These are phyloP conservation scores for Halcyon malimbica DNA, from an alignment of 2,113 vertebrate species.

Conservation along the genomic window DNA sequence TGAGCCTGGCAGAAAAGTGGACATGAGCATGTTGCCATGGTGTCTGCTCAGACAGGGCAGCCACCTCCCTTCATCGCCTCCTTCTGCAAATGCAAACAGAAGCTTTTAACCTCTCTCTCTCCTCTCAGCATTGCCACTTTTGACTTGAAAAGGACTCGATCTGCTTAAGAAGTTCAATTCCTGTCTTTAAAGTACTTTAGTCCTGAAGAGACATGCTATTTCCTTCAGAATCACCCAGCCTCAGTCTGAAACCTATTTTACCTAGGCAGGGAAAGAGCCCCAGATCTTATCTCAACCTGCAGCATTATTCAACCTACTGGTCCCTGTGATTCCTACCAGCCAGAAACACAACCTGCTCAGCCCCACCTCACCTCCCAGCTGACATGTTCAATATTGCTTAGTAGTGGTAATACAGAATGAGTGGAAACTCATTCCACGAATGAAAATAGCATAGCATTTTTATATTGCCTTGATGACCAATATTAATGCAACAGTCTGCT, in stretches of 20 bases:
- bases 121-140: not conserved
- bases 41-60: not conserved
- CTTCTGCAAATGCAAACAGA: not conserved
- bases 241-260: not conserved
- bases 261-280: accelerated
- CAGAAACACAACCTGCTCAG: not conserved
- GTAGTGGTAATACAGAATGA: not conserved
- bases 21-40: not conserved
- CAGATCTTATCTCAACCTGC: not conserved
- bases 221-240: not conserved
- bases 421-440: conserved; percentile 21
- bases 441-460: not conserved
- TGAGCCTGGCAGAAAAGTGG: not conserved
- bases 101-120: not conserved
- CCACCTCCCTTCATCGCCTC: not conserved
- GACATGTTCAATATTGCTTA: conserved; percentile 25
- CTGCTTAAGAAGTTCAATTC: not conserved
- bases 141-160: not conserved
- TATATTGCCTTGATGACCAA: conserved; percentile 33
- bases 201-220: not conserved
- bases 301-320: not conserved
- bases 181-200: not conserved
- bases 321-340: not conserved
- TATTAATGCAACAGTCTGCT: not conserved
- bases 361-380: not conserved